Evolutionary conservation across 1,140 invertebrate species (phyloP).

Genomic region (Trissolcus basalis): DNA sequence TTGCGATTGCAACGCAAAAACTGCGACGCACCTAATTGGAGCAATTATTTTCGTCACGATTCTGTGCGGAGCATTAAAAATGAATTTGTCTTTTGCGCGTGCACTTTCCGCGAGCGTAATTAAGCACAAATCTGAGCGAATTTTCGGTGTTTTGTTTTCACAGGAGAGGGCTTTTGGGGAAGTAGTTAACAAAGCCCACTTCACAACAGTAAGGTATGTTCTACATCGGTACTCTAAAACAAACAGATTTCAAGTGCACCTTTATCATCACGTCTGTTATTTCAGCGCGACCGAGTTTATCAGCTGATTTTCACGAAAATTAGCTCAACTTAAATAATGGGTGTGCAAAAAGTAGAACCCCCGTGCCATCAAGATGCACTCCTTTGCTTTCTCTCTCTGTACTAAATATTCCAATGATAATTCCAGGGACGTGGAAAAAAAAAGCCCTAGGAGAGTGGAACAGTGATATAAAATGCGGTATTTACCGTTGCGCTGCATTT

Average conservation of each 20-base stretch:
- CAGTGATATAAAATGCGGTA: background rate
- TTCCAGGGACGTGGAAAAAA: constrained; percentile 12
- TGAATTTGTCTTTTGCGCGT: background rate
- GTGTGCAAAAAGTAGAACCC: constrained; percentile 34
- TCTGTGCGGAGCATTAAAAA: constrained; percentile 9
- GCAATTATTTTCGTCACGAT: constrained; percentile 24
- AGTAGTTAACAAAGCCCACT: constrained; percentile 59
- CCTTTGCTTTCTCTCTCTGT: background rate
- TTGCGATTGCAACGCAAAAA: background rate
- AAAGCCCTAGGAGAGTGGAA: background rate
- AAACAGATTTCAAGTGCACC: constrained; percentile 54
- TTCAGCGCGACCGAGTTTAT: constrained; percentile 53
- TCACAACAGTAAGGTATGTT: constrained; percentile 50
- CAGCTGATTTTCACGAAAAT: constrained; percentile 51
- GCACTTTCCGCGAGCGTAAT: constrained; percentile 22
- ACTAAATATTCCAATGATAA: constrained; percentile 40
- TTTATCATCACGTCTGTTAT: constrained; percentile 55
- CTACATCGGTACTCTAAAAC: constrained; percentile 49
- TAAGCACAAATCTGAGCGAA: constrained; percentile 42
- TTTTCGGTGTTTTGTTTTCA: constrained; percentile 51
- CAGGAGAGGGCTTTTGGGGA: constrained; percentile 34
- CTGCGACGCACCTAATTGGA: constrained; percentile 2
- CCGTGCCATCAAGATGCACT: constrained; percentile 18
- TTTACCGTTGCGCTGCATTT: constrained; percentile 35
- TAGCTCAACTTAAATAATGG: constrained; percentile 49